Evolutionary conservation across 2,797 vertebrate species (phyloP).

Genomic region (Spea hammondii): DNA sequence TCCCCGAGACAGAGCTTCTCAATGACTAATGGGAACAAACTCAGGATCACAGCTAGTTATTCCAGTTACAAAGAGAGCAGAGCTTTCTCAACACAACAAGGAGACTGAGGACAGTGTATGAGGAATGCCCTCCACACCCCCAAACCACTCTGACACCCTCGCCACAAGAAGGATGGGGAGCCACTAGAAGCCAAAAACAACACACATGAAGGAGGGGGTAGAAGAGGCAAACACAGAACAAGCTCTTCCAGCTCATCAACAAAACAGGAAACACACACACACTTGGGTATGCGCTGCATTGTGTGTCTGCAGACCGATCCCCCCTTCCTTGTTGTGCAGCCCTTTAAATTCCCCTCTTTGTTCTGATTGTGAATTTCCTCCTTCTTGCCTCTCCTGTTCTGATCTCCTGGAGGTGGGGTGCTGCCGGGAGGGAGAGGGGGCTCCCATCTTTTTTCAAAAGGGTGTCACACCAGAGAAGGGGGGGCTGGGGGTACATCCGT

Average conservation of each 20-base stretch:
- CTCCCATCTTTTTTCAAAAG: conserved; percentile 44
- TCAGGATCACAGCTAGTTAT: too few relatives aligned
- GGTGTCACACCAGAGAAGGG: background rate
- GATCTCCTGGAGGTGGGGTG: background rate
- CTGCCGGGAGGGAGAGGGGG: background rate
- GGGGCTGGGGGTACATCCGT: background rate
- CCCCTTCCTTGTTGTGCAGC: conserved; percentile 58
- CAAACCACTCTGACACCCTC: background rate
- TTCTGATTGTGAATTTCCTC: conserved; percentile 53
- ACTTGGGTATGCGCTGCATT: conserved; percentile 53
- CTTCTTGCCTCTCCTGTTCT: conserved; percentile 53
- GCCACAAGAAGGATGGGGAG: background rate
- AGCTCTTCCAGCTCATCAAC: conserved; percentile 15
- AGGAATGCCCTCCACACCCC: background rate
- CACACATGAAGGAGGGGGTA: background rate
- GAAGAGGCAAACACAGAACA: background rate
- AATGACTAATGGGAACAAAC: background rate
- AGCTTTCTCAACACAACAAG: background rate
- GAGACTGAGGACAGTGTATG: background rate
- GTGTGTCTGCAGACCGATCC: conserved; percentile 68
- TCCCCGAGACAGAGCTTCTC: conserved; percentile 11
- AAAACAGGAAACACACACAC: conserved; percentile 36
- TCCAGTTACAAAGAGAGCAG: too few relatives aligned
- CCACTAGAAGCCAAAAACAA: background rate
- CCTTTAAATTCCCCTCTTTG: conserved; percentile 73